Percentiles rank a stretch among this genome's conserved stretches.
These are phyloP conservation scores for Ichneumon xanthorius DNA, from an alignment of 2,888 invertebrate genomes.

Conservation along the genomic window DNA sequence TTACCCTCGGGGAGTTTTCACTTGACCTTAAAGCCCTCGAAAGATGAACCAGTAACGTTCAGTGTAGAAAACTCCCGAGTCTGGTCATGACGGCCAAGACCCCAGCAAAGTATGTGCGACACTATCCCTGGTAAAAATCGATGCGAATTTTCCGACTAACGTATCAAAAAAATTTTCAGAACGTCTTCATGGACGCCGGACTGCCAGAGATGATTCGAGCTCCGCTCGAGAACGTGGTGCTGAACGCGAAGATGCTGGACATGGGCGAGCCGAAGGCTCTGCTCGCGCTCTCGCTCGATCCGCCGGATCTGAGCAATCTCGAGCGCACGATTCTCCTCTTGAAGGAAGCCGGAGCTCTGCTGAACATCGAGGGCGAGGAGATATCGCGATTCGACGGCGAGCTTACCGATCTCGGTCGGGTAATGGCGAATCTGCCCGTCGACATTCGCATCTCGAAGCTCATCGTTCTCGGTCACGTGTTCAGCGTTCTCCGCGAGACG, in stretches of 20 bases:
- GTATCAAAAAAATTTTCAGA: conserved; percentile 75
- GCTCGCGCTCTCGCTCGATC: conserved; percentile 93
- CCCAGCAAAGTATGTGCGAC: too few relatives aligned
- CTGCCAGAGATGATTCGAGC: conserved; percentile 92
- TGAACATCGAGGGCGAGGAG: conserved; percentile 87
- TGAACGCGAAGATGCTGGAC: conserved; percentile 93
- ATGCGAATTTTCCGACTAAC: conserved; percentile 59
- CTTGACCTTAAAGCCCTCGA: too few relatives aligned
- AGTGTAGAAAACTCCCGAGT: too few relatives aligned
- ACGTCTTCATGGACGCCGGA: conserved; percentile 86
- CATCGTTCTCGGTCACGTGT: conserved; percentile 94
- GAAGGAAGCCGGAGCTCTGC: conserved; percentile 94
- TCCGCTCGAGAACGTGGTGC: conserved; percentile 92
- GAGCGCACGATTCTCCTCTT: conserved; percentile 92
- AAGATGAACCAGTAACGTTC: too few relatives aligned
- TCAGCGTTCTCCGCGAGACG: conserved; percentile 93
- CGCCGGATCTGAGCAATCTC: conserved; percentile 94
- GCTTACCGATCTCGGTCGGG: conserved; percentile 93
- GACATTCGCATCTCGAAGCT: conserved; percentile 93
- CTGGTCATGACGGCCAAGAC: too few relatives aligned
- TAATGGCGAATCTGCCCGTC: conserved; percentile 93
- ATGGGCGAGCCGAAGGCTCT: conserved; percentile 93
- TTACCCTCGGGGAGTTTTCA: too few relatives aligned
- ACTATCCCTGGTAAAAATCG: neutral
- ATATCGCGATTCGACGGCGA: conserved; percentile 90